A percentile compares a stretch with the other conserved stretches of the same genome.
Evolutionary conservation across 1,140 invertebrate species (phyloP).

Genomic region (Linepithema humile): DNA sequence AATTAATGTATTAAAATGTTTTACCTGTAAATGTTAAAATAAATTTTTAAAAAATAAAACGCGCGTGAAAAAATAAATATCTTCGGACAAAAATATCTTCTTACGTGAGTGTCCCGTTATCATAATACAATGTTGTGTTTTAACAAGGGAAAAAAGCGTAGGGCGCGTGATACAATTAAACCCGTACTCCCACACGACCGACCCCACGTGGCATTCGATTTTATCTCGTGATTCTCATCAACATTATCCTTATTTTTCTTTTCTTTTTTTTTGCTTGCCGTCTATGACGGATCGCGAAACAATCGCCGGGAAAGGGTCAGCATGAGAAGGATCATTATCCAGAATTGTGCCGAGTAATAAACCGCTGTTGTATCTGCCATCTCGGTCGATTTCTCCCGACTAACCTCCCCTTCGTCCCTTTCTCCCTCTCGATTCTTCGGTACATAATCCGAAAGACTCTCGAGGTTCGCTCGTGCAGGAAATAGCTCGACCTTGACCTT

Average conservation of each 20-base stretch:
- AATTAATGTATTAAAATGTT: not conserved
- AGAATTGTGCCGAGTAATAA: slow-evolving; percentile 67
- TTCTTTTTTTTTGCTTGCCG: not conserved
- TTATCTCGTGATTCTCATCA: slow-evolving; percentile 34
- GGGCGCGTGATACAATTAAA: slow-evolving; percentile 34
- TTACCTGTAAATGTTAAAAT: not conserved
- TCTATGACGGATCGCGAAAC: not conserved
- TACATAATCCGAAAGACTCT: slow-evolving; percentile 67
- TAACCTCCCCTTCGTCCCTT: slow-evolving; percentile 9
- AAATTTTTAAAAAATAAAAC: not conserved
- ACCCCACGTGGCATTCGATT: not conserved
- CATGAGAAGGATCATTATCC: slow-evolving; percentile 20
- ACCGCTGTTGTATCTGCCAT: slow-evolving; percentile 32
- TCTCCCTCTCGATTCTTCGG: slow-evolving; percentile 12
- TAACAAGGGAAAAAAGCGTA: slow-evolving; percentile 8
- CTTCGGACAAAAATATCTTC: not conserved
- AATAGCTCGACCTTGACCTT: slow-evolving; percentile 82
- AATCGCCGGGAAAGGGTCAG: not conserved
- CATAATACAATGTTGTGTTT: slow-evolving; percentile 19
- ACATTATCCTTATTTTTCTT: slow-evolving; percentile 2
- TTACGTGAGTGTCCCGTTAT: not conserved
- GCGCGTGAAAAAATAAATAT: not conserved
- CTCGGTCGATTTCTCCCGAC: slow-evolving; percentile 20
- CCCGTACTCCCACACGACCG: not conserved
- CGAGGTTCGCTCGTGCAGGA: slow-evolving; percentile 76